A percentile compares a stretch with the other conserved stretches of the same genome.
Conservation (phyloP, 2,888 invertebrate species). For the Petrolisthes manimaculis region DNA sequence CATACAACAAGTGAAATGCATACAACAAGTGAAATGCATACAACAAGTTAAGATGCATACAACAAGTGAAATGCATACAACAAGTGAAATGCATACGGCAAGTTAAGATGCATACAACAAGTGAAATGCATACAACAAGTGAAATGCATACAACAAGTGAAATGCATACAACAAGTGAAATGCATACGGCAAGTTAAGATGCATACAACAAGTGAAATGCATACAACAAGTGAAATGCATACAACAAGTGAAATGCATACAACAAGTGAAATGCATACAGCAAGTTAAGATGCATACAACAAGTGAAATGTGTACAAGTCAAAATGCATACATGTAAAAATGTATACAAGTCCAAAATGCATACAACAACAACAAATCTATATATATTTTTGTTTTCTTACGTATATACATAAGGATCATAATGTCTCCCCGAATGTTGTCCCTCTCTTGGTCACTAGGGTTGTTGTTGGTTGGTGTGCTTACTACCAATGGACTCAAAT, state of each 20-base stretch:
- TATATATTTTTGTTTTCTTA: slow-evolving; percentile 17
- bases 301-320: too few species aligned
- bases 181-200: too few species aligned
- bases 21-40: too few species aligned
- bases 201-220: too few species aligned
- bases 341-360: too few species aligned
- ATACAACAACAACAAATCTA: not conserved
- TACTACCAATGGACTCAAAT: slow-evolving; percentile 52
- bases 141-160: too few species aligned
- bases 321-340: too few species aligned
- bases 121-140: not conserved
- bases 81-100: not conserved
- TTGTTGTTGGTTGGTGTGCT: slow-evolving; percentile 4
- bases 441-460: slow-evolving; percentile 3
- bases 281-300: not conserved
- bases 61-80: not conserved
- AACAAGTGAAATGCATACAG: not conserved
- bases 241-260: not conserved
- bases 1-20: too few species aligned
- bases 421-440: slow-evolving; percentile 54
- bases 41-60: not conserved
- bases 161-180: too few species aligned
- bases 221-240: not conserved
- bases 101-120: not conserved
- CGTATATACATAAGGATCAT: slow-evolving; percentile 64